Evolutionary conservation across 2,888 invertebrate species (phyloP).

Genomic region (Meta bourneti): DNA sequence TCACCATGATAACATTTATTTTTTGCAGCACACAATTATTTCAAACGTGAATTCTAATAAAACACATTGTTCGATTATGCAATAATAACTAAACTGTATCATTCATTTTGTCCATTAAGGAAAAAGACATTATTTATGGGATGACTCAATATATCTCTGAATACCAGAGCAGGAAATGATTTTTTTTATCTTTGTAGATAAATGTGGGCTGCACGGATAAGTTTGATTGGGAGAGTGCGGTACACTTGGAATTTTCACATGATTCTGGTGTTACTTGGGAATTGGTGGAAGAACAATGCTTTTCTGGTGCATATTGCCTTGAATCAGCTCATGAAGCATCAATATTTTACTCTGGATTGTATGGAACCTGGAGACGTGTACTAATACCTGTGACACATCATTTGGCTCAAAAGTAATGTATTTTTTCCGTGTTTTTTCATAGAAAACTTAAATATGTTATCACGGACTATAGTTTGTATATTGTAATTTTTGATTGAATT

Average conservation of each 20-base stretch:
- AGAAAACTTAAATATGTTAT: no score
- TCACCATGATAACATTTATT: no score
- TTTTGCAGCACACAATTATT: no score
- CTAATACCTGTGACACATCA: constrained; percentile 80
- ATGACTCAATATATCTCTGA: no score
- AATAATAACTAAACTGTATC: no score
- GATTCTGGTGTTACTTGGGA: constrained; percentile 80
- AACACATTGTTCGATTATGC: no score
- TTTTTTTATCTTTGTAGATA: constrained; percentile 78
- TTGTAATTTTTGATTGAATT: no score
- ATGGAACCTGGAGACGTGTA: constrained; percentile 80
- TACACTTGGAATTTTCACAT: constrained; percentile 81
- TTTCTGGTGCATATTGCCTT: constrained; percentile 79
- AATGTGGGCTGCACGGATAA: constrained; percentile 81
- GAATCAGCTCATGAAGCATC: constrained; percentile 79
- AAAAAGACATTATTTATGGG: no score
- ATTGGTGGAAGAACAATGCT: constrained; percentile 80
- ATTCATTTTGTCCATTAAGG: no score
- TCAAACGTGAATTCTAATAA: no score
- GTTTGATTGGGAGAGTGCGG: constrained; percentile 79
- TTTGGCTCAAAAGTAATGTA: constrained; percentile 79
- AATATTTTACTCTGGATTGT: constrained; percentile 80
- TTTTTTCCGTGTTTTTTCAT: constrained; percentile 51
- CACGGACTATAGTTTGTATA: not conserved
- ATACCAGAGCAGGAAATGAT: no score